A percentile compares a stretch with the other conserved stretches of the same genome.
Evolutionary conservation across 2,113 vertebrate species (phyloP).

Genomic region (Miniopterus natalensis): DNA sequence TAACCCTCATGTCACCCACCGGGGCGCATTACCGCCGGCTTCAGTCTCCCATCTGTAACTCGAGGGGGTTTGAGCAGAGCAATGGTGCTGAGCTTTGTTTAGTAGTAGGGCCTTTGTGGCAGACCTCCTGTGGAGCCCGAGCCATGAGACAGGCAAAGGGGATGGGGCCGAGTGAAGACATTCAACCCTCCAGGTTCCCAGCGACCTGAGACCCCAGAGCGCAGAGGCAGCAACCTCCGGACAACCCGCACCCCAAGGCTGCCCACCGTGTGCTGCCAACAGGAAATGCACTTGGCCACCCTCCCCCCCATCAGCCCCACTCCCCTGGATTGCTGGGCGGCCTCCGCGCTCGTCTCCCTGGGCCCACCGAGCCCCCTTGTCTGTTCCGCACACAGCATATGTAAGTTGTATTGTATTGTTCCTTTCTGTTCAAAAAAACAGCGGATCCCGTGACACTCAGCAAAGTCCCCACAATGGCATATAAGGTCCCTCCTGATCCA

Average conservation of each 20-base stretch:
- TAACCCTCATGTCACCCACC: not conserved
- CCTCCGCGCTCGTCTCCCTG: not conserved
- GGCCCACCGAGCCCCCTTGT: accelerated
- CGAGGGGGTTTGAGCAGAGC: not conserved
- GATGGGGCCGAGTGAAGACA: accelerated
- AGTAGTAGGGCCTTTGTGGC: not conserved
- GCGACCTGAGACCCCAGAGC: not conserved
- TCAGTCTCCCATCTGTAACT: not conserved
- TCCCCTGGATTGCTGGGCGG: too few species aligned
- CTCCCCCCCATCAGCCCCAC: accelerated
- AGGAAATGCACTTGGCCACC: not conserved
- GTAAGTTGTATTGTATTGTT: accelerated
- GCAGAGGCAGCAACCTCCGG: not conserved
- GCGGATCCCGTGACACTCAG: accelerated
- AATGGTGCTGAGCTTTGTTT: not conserved
- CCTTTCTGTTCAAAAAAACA: not conserved
- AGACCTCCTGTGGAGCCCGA: accelerated
- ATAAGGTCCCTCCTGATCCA: not conserved
- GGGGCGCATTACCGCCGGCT: not conserved
- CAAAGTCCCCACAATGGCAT: not conserved
- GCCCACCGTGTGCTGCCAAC: not conserved
- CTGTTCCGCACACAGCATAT: not conserved
- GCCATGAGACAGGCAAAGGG: not conserved
- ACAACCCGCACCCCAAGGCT: too few species aligned
- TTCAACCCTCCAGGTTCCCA: not conserved